Base-by-base conservation (phyloP, 2,888 invertebrate species). In the Drosophila mayaguana region DNA sequence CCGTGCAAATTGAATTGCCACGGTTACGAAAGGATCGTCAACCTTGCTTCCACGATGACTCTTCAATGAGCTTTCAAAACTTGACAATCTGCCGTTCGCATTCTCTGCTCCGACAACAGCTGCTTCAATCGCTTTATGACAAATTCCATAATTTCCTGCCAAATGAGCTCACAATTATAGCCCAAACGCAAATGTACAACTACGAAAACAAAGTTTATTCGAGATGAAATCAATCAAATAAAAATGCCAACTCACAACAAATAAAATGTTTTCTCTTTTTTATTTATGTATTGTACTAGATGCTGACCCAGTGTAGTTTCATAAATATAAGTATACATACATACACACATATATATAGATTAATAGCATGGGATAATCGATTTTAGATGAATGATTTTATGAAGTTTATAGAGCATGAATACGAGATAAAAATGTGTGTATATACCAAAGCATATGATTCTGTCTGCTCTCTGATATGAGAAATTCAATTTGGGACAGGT, bases 1-100 rank as follows among this genome's bases (percentile, higher is more conserved):
- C 78, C 70, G 68, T 62, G 63, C 68, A 76, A 81, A 80, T 78
- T 81, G 76, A 80, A 79, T 79, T 80, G 71, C 68, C 77, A 77
- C 63, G 68, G 80, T 48, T 77, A 59, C 40, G 56, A 45, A 68
- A 72, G 72, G 75, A 75, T 65, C 65, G 50, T 20, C 32, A 54
- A 36, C 65, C 60, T 38, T 54, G 56, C 42, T 61, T 61, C 46
- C 65, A 53, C 50, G 70, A 74, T 63, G 79, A 68, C 72, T 71
- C 64, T 57, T 75, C 68, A 75, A 63, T 68, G 65, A 72, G 71
- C 60, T 46, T 18, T 48, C 74, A 53, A 54, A 63, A 63, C 66
- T 67, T 70, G 77, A 55, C 60, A 64, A 45, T 53, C 48, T 54
- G 64, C 50, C 43, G 46, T 48, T 59, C 42, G 51, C 16, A 16